phyloP scores from a whole-genome alignment of 2,113 vertebrate genomes.

The Alosa alosa region DNA sequence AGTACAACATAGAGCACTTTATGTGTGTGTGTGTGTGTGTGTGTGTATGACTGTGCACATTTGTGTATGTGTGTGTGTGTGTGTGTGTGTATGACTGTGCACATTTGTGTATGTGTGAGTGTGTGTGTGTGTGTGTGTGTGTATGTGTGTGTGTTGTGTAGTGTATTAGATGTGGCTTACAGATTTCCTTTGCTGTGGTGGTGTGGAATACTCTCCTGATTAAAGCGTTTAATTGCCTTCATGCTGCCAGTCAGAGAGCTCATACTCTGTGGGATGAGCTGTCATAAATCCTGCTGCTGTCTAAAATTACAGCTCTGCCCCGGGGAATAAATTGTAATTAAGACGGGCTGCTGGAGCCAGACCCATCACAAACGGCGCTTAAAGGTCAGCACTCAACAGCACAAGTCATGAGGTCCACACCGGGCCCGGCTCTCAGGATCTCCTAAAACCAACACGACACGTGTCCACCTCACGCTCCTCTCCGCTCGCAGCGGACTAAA shows the following conservation, averaged over 20 bases:
- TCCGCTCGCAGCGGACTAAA: neutral
- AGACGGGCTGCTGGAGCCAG: neutral
- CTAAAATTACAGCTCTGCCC: constrained; percentile 41
- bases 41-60: no score
- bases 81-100: neutral
- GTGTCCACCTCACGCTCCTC: neutral
- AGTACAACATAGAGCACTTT: no score
- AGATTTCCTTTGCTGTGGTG: neutral
- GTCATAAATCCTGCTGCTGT: constrained; percentile 33
- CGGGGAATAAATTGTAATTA: constrained; percentile 39
- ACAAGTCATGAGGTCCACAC: neutral
- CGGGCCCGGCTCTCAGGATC: neutral
- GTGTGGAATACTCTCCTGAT: constrained; percentile 3
- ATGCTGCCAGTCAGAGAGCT: constrained; percentile 6
- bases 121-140: constrained; percentile 4
- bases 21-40: no score
- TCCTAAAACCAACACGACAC: neutral
- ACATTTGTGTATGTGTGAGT: neutral
- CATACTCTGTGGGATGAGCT: constrained; percentile 18
- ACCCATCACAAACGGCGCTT: constrained; percentile 26
- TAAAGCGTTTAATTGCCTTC: constrained; percentile 19
- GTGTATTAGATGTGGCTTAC: neutral
- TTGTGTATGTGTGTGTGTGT: neutral
- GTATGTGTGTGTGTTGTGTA: neutral
- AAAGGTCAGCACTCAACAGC: constrained; percentile 33